Base-by-base conservation (phyloP, 2,888 invertebrate species). In the Encarsia formosa region DNA sequence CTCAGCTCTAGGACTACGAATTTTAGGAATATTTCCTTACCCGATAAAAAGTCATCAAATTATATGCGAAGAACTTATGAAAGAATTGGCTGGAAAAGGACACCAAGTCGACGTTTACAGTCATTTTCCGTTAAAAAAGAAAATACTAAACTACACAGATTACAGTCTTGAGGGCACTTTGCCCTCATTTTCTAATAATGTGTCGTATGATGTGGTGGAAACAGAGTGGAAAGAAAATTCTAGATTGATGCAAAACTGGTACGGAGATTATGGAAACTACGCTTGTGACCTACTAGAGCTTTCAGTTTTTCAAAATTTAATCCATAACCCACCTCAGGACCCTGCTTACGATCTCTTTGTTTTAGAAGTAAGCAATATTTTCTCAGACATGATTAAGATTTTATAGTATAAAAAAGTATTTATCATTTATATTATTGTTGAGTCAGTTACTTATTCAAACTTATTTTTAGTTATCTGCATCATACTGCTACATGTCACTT, bases 21-120 rank as follows among this genome's bases (percentile, higher is more conserved):
- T 79, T 49, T 61, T 79, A n/a, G 76, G 73, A 0, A 58, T 76
- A 0, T 77, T 75, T 50, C 68, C 74, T 0, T 72, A 75, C 54
- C 73, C 75, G 8, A 75, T 74, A 11, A 75, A 66, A 52, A 77
- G 77, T 44, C 78, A 78, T 49, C 75, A 67, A 19, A 70, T 74
- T 58, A 75, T 77, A 70, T 68, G 68, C 40, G 70, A 66, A 31
- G 64, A 73, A 0, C 56, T 78, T 20, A 69, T 77, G 24, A 69
- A 69, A 53, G 75, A 71, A 37, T 68, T 79, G 2, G 65, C 76
- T 2, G 59, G 64, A 6, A 62, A 70, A 9, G 75, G 78, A 2
- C 79, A 79, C 56, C 74, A 74, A 51, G 74, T 77, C 19, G 70
- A 69, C 13, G 65, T 69, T 0, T 57, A 70, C n/a, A 65, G 61